These are phyloP conservation scores for Coregonus clupeaformis DNA, from an alignment of 2,113 vertebrate species.

Conservation along the genomic window DNA sequence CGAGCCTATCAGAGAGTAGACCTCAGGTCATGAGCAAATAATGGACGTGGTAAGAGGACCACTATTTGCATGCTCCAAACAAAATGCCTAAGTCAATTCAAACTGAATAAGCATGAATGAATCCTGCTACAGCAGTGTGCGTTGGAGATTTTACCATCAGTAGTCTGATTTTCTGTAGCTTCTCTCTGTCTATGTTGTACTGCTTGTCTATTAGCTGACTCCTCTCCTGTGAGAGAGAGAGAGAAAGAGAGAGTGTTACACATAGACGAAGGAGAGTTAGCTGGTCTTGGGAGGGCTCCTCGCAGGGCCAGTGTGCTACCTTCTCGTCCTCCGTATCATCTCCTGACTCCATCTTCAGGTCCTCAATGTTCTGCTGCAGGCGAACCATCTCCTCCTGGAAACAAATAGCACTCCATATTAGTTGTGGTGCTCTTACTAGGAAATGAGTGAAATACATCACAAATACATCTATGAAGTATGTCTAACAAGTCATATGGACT, in stretches of 20 bases:
- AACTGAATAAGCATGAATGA: too few relatives aligned
- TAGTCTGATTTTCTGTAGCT: conserved; percentile 92
- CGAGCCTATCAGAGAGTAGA: conserved; percentile 78
- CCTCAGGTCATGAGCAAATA: too few relatives aligned
- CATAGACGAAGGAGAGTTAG: neutral
- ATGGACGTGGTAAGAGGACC: too few relatives aligned
- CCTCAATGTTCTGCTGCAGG: conserved; percentile 87
- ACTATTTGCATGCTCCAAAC: too few relatives aligned
- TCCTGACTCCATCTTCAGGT: conserved; percentile 75
- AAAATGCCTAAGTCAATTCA: too few relatives aligned
- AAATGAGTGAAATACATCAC: neutral
- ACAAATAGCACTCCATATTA: neutral
- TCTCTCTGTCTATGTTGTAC: conserved; percentile 86
- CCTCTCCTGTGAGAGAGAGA: conserved; percentile 75
- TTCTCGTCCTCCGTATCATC: conserved; percentile 78
- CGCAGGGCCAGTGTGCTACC: conserved; percentile 63
- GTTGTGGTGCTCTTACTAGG: too few relatives aligned
- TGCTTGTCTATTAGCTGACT: conserved; percentile 83
- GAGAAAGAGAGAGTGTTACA: neutral
- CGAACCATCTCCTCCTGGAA: conserved; percentile 91
- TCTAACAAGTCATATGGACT: neutral
- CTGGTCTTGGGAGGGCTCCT: neutral
- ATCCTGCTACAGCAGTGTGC: neutral
- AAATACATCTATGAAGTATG: neutral
- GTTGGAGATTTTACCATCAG: conserved; percentile 79